These are phyloP conservation scores for Catocala fraxini DNA, from an alignment of 2,888 invertebrate species.

Conservation along the genomic window DNA sequence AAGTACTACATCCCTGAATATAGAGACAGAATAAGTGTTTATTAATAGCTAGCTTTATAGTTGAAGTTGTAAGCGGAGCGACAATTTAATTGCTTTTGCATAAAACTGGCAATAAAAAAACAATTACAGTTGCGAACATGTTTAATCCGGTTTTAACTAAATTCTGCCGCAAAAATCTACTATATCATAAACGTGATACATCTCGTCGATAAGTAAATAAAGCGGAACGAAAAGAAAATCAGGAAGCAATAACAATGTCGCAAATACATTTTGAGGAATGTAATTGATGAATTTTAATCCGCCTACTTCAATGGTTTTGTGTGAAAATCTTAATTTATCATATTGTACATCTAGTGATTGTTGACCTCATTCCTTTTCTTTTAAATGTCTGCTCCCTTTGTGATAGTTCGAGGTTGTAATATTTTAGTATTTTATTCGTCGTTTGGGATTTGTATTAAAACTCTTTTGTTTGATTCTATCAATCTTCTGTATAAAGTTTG, in stretches of 20 bases:
- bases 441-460: slow-evolving; percentile 22
- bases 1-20: too few species aligned
- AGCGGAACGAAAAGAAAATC: slow-evolving; percentile 9
- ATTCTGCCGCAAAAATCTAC: too few species aligned
- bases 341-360: slow-evolving; percentile 30
- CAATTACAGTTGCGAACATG: not conserved
- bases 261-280: slow-evolving; percentile 15
- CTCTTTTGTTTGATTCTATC: slow-evolving; percentile 24
- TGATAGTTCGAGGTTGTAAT: slow-evolving; percentile 20
- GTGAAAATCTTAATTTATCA: slow-evolving; percentile 31
- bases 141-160: too few species aligned
- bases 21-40: too few species aligned
- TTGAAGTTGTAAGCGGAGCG: too few species aligned
- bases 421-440: slow-evolving; percentile 31
- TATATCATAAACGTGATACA: slow-evolving; percentile 1
- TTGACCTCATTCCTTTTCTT: slow-evolving; percentile 34
- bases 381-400: slow-evolving; percentile 31
- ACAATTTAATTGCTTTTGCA: too few species aligned
- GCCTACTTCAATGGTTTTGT: slow-evolving; percentile 19
- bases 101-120: not conserved
- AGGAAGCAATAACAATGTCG: slow-evolving; percentile 2
- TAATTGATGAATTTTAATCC: slow-evolving; percentile 24
- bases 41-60: too few species aligned
- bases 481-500: slow-evolving; percentile 24
- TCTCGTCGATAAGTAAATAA: slow-evolving; percentile 8